Evolutionary conservation across 1,140 invertebrate species (phyloP), one percentile per base, ranked within the genome.

Genomic region (Atta cephalotes): DNA sequence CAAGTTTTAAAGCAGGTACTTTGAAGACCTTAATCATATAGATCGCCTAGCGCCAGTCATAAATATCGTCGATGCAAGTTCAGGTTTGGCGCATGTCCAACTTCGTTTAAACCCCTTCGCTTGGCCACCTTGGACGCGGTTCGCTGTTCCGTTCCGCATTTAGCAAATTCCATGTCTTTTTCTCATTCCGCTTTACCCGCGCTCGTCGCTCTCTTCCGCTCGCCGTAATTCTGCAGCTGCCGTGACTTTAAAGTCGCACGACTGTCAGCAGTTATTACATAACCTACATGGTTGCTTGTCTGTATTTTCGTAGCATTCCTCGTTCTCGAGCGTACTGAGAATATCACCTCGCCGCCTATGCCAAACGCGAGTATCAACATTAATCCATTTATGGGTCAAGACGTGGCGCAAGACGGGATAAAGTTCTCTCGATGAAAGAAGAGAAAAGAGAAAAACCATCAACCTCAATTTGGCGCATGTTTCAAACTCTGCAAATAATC

Each of bases 1-100:
- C 31, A 76, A 74, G 56, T 80, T 45, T 45, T 76, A 78, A 87
- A 56, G 82, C 63, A 79, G 86, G 68, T 91, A 92, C 87, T 92
- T 92, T 88, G 84, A 89, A 90, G 85, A 92, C 86, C 87, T 92
- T 92, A 92, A 92, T 92, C 92, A 92, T 92, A 91, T 88, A 91
- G 91, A 89, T 88, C 90, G 90, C 86, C 89, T 91, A 92, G 91
- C 92, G 90, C 88, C 89, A 80, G 91, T 90, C 91, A 92, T 93
- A 93, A 93, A 92, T 92, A 93, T 92, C 92, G 84, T 58, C 91
- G 79, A 91, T 90, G 91, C 92, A 88, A 91, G 87, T 91, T 91
- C 89, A 90, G 90, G 72, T 91, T 70, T 92, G 92, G 92, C 91
- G 85, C 77, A 51, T 31, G 71, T 91, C 92, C 92, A 91, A 92